Percentiles rank a stretch among this genome's conserved stretches.
Conservation (phyloP, 30 jellyfish, hydroid and myxozoan genomes). For the Pelagia noctiluca region DNA sequence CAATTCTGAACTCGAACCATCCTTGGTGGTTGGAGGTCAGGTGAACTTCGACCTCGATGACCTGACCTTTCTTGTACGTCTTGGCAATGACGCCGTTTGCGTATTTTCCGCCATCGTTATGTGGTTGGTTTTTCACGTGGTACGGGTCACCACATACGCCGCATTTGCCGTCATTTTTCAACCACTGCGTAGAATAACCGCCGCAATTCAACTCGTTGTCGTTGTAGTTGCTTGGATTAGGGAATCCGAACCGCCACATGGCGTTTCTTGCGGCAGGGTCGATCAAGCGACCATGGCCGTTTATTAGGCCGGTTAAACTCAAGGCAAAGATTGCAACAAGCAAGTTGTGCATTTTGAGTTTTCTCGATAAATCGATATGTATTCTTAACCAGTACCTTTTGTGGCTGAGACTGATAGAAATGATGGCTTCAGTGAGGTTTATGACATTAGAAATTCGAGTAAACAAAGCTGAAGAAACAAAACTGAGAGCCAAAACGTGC, state of each 20-base stretch:
- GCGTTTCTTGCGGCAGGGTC: constrained; percentile 89
- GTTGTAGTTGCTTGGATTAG: constrained; percentile 75
- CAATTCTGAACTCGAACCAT: constrained; percentile 82
- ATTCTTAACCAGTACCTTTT: no score
- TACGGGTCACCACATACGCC: constrained; percentile 96
- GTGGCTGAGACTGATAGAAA: no score
- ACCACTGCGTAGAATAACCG: constrained; percentile 75
- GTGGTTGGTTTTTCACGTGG: constrained; percentile 72
- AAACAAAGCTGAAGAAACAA: no score
- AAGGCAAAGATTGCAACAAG: background rate
- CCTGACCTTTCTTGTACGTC: constrained; percentile 83
- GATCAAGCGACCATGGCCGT: constrained; percentile 81
- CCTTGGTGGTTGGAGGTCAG: constrained; percentile 89
- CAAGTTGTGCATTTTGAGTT: background rate
- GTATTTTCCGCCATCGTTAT: constrained; percentile 75
- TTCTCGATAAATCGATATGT: no score
- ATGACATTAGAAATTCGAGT: no score
- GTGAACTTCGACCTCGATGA: constrained; percentile 65
- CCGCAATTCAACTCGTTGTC: constrained; percentile 93
- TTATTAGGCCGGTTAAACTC: background rate
- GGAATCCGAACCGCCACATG: constrained; percentile 91
- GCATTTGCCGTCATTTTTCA: constrained; percentile 78
- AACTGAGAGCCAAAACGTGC: no score
- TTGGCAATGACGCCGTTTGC: constrained; percentile 81
- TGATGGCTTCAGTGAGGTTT: no score